Base-by-base conservation (phyloP, 2,888 invertebrate species). In the Adineta ricciae region DNA sequence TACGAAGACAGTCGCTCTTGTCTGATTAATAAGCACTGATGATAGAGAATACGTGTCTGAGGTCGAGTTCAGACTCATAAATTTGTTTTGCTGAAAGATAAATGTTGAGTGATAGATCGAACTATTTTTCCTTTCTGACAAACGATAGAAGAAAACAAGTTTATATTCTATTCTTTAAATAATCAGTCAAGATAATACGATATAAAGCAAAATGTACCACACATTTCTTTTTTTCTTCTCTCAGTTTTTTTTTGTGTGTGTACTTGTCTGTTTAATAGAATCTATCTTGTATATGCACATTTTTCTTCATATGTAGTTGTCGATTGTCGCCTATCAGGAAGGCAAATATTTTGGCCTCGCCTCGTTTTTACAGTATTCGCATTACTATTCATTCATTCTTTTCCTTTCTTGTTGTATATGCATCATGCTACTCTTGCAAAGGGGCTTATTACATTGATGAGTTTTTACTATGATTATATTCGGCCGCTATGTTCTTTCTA, bases 381-480 rank as follows among this genome's bases (percentile, higher is more conserved):
- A 64, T 64, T 64, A 19, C 32, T 64, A 64, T 36, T 64, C 64
- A 64, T 64, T 64, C 64, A 64, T 64, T 64, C 24, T 27, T 56
- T 64, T 64, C 32, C 64, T 64, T 64, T 64, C 64, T 64, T 19
- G n/a, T 2, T 64, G 64, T 14, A 16, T 64, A 7, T 16, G 14
- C 64, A 64, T 64, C 64, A 19, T 64, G 32, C 36, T 64, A 32
- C 19, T 64, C 32, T 16, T 64, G 64, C 19, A 41, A 78, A 41
- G n/a, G 41, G 14, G 41, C 78, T 78, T 78, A 78, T 78, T 78
- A 78, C 41, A 78, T 78, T 78, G 78, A 78, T 78, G 78, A 78
- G 78, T 78, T 78, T 78, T 78, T 78, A 78, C 41, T 78, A 78
- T 41, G 78, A 78, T 78, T 78, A 78, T n/a, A 41, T 78, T 78